phyloP scores from a whole-genome alignment of 2,888 invertebrate species.

The Eilema caniola region DNA sequence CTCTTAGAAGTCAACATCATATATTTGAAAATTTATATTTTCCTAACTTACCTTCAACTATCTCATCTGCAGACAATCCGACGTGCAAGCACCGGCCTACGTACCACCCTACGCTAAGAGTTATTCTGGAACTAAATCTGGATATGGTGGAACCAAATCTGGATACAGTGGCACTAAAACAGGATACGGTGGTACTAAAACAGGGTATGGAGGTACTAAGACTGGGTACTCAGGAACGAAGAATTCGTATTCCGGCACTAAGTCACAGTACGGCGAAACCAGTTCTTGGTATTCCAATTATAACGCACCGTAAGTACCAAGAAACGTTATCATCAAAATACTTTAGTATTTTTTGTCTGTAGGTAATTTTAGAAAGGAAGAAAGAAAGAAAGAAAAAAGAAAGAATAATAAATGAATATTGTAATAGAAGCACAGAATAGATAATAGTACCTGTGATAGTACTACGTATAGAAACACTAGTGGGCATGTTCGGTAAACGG shows the following conservation, averaged over 20 bases:
- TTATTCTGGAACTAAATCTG: constrained; percentile 57
- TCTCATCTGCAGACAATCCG: constrained; percentile 71
- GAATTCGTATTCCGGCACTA: constrained; percentile 35
- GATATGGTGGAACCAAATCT: constrained; percentile 49
- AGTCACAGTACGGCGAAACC: constrained; percentile 60
- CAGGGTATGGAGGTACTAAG: constrained; percentile 41
- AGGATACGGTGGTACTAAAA: constrained; percentile 51
- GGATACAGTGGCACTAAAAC: constrained; percentile 55
- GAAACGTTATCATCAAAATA: too few species aligned
- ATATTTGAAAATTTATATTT: too few species aligned
- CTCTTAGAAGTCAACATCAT: too few species aligned
- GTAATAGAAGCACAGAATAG: too few species aligned
- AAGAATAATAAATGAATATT: too few species aligned
- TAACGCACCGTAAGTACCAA: constrained; percentile 65
- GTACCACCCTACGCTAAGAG: constrained; percentile 68
- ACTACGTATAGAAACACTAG: too few species aligned
- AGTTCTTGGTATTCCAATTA: constrained; percentile 67
- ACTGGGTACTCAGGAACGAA: constrained; percentile 40
- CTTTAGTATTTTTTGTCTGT: too few species aligned
- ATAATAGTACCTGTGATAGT: too few species aligned
- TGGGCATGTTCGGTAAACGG: too few species aligned
- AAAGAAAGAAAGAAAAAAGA: too few species aligned
- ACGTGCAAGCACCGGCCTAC: constrained; percentile 76
- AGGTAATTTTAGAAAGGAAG: too few species aligned
- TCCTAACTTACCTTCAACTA: not conserved